Conservation (phyloP, 2,113 vertebrate genomes). For the Falco punctatus region DNA sequence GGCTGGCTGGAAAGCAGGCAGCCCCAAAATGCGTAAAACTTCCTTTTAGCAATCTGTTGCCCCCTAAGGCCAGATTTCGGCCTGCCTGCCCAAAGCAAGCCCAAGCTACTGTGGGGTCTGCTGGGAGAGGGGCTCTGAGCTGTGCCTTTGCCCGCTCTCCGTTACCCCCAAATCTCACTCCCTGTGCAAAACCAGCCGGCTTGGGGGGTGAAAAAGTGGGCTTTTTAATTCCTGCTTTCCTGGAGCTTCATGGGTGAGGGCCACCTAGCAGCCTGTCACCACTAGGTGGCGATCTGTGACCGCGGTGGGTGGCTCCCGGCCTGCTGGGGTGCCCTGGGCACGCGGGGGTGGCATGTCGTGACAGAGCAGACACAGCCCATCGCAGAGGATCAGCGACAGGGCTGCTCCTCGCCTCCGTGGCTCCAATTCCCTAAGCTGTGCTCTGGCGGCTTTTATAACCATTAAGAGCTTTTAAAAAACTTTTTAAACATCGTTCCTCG, state of each 20-base stretch:
- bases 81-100: background rate
- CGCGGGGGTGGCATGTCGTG: background rate
- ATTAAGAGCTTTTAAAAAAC: background rate
- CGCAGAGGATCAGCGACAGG: fast-evolving
- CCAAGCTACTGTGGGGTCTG: background rate
- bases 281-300: background rate
- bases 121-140: too few species aligned
- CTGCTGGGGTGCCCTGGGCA: background rate
- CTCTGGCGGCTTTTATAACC: background rate
- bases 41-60: too few species aligned
- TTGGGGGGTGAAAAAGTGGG: background rate
- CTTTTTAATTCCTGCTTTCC: fast-evolving
- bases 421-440: fast-evolving
- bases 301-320: background rate
- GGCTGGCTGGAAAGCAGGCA: background rate
- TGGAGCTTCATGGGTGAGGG: background rate
- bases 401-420: fast-evolving
- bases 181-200: fast-evolving
- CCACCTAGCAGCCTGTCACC: background rate
- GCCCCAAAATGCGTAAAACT: fast-evolving
- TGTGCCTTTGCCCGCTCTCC: fast-evolving
- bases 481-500: fast-evolving
- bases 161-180: too few species aligned
- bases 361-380: background rate
- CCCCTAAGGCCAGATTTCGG: fast-evolving